A percentile compares a stretch with the other conserved stretches of the same genome.
Evolutionary conservation across 2,113 vertebrate genomes (phyloP).

Genomic region (Dermatemys mawii): DNA sequence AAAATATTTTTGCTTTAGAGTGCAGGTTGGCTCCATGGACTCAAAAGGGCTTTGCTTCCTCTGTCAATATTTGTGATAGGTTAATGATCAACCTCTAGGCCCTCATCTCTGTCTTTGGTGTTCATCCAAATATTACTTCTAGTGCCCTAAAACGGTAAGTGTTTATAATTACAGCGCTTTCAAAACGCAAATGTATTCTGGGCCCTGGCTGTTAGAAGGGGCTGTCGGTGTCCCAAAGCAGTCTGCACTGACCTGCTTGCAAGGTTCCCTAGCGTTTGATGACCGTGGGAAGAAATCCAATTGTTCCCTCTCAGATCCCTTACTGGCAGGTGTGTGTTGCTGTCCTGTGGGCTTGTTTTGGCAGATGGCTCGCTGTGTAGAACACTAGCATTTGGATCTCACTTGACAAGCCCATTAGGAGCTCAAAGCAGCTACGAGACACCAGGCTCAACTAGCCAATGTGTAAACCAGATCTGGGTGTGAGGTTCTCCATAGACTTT

Average conservation of each 20-base stretch:
- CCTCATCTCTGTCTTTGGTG: conserved; percentile 30
- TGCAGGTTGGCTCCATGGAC: background rate
- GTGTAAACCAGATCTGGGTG: background rate
- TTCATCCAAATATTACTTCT: conserved; percentile 28
- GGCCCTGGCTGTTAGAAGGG: background rate
- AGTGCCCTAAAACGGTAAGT: conserved; percentile 33
- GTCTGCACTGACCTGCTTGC: accelerated
- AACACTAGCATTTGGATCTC: accelerated
- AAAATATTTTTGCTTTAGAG: background rate
- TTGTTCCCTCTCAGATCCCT: background rate
- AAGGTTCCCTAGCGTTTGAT: background rate
- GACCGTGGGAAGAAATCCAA: background rate
- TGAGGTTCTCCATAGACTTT: accelerated
- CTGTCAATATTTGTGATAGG: conserved; percentile 75
- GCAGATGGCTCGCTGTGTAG: background rate
- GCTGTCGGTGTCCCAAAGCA: background rate
- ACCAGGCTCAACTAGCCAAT: accelerated
- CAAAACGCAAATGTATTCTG: background rate
- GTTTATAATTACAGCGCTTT: conserved; percentile 20
- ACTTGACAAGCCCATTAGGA: background rate
- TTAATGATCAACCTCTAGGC: conserved; percentile 70
- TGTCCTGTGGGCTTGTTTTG: background rate
- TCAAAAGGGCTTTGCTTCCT: background rate
- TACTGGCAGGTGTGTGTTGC: background rate
- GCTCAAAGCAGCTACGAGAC: background rate